Conservation (phyloP, 2,888 invertebrate species). For the Ennomos fuscantarius region DNA sequence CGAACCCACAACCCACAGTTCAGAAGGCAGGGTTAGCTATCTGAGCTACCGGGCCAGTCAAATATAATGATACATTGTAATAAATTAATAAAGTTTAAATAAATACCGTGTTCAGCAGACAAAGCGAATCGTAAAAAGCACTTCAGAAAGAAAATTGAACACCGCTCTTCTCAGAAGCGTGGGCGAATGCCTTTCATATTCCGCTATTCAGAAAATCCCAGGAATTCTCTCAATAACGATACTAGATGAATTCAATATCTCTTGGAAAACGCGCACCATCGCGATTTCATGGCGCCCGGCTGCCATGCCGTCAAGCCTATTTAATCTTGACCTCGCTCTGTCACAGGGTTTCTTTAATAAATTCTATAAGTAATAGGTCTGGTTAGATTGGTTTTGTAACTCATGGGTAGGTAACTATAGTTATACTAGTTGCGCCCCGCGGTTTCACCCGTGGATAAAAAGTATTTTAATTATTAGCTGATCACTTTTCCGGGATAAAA, state of each 20-base stretch:
- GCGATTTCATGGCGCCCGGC: conserved; percentile 45
- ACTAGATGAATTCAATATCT: conserved; percentile 20
- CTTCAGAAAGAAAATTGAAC: conserved; percentile 17
- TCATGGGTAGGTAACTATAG: conserved; percentile 13
- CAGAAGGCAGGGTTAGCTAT: too few species aligned
- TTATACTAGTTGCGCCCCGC: too few species aligned
- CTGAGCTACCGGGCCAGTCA: too few species aligned
- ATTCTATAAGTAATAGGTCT: conserved; percentile 29
- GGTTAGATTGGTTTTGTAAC: conserved; percentile 28
- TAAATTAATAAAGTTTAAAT: conserved; percentile 8
- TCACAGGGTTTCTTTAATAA: conserved; percentile 22
- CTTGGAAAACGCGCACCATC: conserved; percentile 24
- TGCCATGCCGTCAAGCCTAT: conserved; percentile 48
- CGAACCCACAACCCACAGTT: too few species aligned
- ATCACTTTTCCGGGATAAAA: too few species aligned
- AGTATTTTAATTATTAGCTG: too few species aligned
- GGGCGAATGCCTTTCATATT: conserved; percentile 25
- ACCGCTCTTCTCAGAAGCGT: conserved; percentile 16
- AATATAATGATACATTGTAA: conserved; percentile 3
- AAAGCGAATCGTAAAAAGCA: conserved; percentile 13
- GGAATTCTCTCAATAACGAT: conserved; percentile 25
- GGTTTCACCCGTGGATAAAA: too few species aligned
- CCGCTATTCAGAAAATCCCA: conserved; percentile 32
- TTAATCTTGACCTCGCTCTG: conserved; percentile 35
- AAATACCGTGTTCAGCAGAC: conserved; percentile 5